Percentiles rank a stretch among this genome's conserved stretches.
Evolutionary conservation across 2,888 invertebrate species (phyloP).

Genomic region (Sphaeridia pumilis): DNA sequence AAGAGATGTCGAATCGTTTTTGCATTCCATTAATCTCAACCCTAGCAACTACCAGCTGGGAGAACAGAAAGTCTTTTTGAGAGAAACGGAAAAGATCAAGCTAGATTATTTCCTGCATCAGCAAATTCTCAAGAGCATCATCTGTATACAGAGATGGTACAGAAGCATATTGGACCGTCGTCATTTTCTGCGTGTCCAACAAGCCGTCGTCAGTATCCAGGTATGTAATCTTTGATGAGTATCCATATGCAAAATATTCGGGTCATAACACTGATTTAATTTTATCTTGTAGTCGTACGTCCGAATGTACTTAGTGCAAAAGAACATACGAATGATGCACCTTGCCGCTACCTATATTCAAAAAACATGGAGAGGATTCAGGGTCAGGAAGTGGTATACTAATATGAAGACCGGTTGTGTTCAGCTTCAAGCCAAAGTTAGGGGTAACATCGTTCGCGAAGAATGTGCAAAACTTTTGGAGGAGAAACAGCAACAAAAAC

Average conservation of each 20-base stretch:
- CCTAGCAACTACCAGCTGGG: slow-evolving; percentile 83
- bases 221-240: too few relatives aligned
- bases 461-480: slow-evolving; percentile 43
- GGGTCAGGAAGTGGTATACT: slow-evolving; percentile 54
- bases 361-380: slow-evolving; percentile 61
- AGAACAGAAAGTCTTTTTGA: slow-evolving; percentile 78
- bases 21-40: slow-evolving; percentile 70
- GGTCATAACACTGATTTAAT: slow-evolving; percentile 1
- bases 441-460: slow-evolving; percentile 54
- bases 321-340: slow-evolving; percentile 40
- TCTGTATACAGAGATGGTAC: slow-evolving; percentile 84
- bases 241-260: not conserved
- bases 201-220: slow-evolving; percentile 63
- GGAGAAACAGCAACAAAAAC: slow-evolving; percentile 22
- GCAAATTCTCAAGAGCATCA: slow-evolving; percentile 84
- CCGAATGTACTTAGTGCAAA: slow-evolving; percentile 54
- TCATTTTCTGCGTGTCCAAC: slow-evolving; percentile 59
- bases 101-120: slow-evolving; percentile 84
- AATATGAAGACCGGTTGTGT: slow-evolving; percentile 51
- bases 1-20: slow-evolving; percentile 70
- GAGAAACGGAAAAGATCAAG: slow-evolving; percentile 86
- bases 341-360: slow-evolving; percentile 56
- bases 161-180: slow-evolving; percentile 65
- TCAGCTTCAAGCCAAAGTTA: slow-evolving; percentile 58
- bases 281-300: slow-evolving; percentile 48